Evolutionary conservation across 2,797 vertebrate genomes (phyloP).

Genomic region (Hypotaenidia philippensis): DNA sequence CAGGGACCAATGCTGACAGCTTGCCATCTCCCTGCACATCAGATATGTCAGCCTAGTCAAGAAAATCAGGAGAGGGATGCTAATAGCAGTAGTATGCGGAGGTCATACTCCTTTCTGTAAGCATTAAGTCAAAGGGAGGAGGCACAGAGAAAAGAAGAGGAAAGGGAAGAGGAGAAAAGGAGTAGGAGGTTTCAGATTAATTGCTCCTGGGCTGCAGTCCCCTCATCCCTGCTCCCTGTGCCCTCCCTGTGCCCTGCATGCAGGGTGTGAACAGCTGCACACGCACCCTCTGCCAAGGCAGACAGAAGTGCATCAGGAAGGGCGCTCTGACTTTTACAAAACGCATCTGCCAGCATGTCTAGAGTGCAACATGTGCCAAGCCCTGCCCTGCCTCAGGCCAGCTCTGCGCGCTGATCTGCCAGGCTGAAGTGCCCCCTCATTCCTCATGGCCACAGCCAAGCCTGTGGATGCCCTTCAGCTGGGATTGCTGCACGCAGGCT

Average conservation of each 20-base stretch:
- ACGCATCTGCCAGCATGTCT: conserved; percentile 30
- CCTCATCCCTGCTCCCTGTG: not conserved
- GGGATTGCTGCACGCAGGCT: not conserved
- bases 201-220: not conserved
- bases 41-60: not conserved
- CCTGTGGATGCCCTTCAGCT: not conserved
- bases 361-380: conserved; percentile 28
- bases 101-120: not conserved
- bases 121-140: conserved; percentile 1
- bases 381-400: conserved; percentile 24
- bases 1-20: not conserved
- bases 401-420: conserved; percentile 29
- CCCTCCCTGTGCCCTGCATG: not conserved
- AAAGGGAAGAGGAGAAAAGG: not conserved
- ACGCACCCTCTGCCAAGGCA: not conserved
- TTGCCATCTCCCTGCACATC: not conserved
- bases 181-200: not conserved
- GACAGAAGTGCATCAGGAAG: conserved; percentile 29
- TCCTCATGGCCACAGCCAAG: conserved; percentile 38
- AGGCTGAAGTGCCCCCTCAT: conserved; percentile 41
- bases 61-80: not conserved
- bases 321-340: conserved; percentile 45
- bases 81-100: not conserved
- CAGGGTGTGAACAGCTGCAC: conserved; percentile 45
- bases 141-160: not conserved